Evolutionary conservation across 64 coral and sea anemone species (phyloP), one percentile per base, ranked within the genome.

Genomic region (Pocillopora damicornis): DNA sequence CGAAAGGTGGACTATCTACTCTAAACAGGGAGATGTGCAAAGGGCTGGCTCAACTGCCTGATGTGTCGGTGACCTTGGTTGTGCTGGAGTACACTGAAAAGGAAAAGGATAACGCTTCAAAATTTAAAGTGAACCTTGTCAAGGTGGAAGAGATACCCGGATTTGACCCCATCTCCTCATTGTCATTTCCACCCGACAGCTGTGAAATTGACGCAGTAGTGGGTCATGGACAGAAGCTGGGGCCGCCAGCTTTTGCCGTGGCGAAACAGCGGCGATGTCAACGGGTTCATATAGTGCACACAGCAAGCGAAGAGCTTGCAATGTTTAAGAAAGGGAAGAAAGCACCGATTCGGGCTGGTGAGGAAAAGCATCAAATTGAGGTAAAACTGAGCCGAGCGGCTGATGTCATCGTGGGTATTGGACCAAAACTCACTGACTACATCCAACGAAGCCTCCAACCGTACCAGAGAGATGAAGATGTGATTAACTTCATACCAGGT

Each of bases 11-110:
- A 1, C 15, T 77, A 0, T 77, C 42, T 56, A 77, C 75, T 0
- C 75, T 77, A 20, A 77, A 77, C 75, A 77, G 75, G 18, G 75
- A 77, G 56, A 37, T 77, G 17, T 38, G 37, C 37, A 77, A 58
- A 57, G 37, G 42, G 5, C 16, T 77, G 75, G 75, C 38, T n/a
- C 42, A 57, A 9, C 75, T 57, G 15, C 17, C 18, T 57, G 18
- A 57, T 17, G 75, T 77, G 17, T 1, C 2, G 22, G 75, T 77
- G 17, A 77, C 75, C 42, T 37, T 77, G 2, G 15, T 77, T 20
- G 18, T 77, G 22, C 45, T 42, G 56, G 0, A 25, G 1, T 22
- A 57, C 75, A 16, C 17, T 6, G 38, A 77, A 56, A 56, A 23
- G 18, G 75, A 77, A 42, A 57, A 77, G 75, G 6, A 77, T 56